Evolutionary conservation across 2,797 vertebrate species (phyloP).

Genomic region (Monodelphis domestica): DNA sequence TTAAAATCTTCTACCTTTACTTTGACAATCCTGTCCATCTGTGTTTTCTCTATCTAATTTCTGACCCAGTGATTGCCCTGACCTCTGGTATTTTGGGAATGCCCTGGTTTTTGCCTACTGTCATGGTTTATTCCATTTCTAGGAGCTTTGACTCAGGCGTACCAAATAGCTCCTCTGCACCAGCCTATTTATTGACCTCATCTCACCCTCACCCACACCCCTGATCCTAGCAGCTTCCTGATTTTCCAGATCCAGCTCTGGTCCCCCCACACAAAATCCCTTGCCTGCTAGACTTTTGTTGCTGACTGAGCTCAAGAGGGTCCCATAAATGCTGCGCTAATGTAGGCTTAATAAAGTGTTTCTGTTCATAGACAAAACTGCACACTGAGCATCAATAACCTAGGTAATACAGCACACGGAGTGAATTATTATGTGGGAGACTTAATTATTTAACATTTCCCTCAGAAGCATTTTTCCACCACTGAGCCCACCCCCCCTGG

Average conservation of each 20-base stretch:
- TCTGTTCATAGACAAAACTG: background rate
- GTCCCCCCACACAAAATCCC: background rate
- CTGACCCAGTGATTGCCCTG: background rate
- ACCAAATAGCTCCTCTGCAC: background rate
- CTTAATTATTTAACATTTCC: constrained; percentile 42
- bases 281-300: background rate
- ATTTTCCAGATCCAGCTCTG: background rate
- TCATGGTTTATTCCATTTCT: background rate
- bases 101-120: background rate
- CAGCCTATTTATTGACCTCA: background rate
- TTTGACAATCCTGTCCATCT: background rate
- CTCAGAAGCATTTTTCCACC: constrained; percentile 38
- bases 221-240: background rate
- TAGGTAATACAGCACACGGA: constrained; percentile 1
- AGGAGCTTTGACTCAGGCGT: background rate
- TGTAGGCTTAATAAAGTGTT: constrained; percentile 2
- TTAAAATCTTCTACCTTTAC: background rate
- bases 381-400: background rate
- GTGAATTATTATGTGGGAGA: constrained; percentile 44
- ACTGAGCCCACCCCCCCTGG: background rate
- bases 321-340: background rate
- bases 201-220: background rate
- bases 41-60: background rate
- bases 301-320: background rate
- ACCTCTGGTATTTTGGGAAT: background rate